phyloP scores from a whole-genome alignment of 2,113 vertebrate species.

The Pungitius pungitius region DNA sequence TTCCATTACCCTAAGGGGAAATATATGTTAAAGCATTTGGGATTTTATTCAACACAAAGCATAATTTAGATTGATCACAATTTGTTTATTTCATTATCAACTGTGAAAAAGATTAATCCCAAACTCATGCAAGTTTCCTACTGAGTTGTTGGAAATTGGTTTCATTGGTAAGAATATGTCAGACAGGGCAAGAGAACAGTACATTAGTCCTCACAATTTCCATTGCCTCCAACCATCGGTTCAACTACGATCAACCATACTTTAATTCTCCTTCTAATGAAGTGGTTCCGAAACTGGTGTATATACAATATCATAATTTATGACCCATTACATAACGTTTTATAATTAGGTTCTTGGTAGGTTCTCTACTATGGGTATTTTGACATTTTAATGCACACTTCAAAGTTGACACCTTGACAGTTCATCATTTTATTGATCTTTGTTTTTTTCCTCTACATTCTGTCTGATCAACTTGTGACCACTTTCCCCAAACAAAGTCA shows the following conservation, averaged over 20 bases:
- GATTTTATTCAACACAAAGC: not conserved
- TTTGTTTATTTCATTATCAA: not conserved
- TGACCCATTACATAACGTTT: too few species aligned
- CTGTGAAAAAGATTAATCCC: not conserved
- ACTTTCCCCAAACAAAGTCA: not conserved
- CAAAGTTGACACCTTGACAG: too few species aligned
- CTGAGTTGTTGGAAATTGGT: not conserved
- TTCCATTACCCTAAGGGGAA: not conserved
- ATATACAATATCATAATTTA: not conserved
- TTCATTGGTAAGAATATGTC: not conserved
- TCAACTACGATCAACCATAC: not conserved
- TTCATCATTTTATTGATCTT: not conserved
- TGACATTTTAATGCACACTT: too few species aligned
- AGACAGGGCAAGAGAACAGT: not conserved
- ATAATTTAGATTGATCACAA: not conserved
- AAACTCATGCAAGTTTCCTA: not conserved
- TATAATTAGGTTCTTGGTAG: too few species aligned
- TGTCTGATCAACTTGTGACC: not conserved
- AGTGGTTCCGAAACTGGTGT: not conserved
- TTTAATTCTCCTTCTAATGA: not conserved
- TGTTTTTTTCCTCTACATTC: too few species aligned
- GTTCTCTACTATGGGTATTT: too few species aligned
- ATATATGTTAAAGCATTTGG: not conserved
- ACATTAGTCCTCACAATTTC: not conserved
- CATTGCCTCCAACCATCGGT: not conserved